Conservation (phyloP, 1,140 invertebrate genomes). For the Eriocheir sinensis region DNA sequence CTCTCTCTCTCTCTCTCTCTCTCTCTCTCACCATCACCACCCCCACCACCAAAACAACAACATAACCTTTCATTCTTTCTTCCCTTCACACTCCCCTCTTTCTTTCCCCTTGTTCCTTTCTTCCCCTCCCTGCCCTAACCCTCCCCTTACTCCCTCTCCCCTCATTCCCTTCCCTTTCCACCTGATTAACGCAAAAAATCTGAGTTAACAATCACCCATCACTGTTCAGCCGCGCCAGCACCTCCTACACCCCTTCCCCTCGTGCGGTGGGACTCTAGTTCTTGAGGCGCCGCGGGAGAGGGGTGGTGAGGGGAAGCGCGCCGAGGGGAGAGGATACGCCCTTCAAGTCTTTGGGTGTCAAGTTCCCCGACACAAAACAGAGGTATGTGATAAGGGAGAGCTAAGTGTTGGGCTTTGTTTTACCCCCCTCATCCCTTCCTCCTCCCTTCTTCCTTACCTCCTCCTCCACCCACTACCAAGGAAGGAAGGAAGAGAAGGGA, state of each 20-base stretch:
- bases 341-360: not conserved
- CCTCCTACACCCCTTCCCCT: not conserved
- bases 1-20: not conserved
- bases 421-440: not conserved
- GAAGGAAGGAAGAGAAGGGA: slow-evolving; percentile 2
- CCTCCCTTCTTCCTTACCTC: not conserved
- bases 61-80: not conserved
- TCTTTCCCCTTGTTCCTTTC: not conserved
- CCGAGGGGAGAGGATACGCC: slow-evolving; percentile 46
- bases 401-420: slow-evolving; percentile 69
- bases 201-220: slow-evolving; percentile 65
- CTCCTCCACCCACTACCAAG: not conserved
- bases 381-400: slow-evolving; percentile 57
- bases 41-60: not conserved
- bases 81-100: not conserved
- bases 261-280: not conserved
- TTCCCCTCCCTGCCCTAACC: not conserved
- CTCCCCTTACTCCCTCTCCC: not conserved
- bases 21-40: not conserved
- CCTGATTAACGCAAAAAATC: slow-evolving; percentile 70
- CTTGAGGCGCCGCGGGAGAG: not conserved
- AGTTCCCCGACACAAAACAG: slow-evolving; percentile 62
- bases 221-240: not conserved
- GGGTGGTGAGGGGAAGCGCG: not conserved
- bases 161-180: slow-evolving; percentile 36